Evolutionary conservation across 1,140 invertebrate species (phyloP).

Genomic region (Drosophila erecta): DNA sequence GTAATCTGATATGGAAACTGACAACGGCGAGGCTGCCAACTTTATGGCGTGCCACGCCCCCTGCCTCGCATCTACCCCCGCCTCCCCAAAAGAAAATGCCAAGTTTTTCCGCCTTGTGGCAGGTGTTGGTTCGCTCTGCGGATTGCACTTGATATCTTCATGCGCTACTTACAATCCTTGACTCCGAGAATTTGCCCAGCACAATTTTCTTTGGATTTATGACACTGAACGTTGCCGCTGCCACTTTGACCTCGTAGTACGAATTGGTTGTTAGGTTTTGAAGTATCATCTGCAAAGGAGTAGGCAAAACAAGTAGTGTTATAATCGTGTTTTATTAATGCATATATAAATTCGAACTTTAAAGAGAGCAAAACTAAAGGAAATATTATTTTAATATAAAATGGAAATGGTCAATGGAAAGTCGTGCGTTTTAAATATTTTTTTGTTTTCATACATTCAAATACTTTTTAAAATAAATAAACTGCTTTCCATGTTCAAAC

Average conservation of each 20-base stretch:
- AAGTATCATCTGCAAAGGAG: slow-evolving; percentile 88
- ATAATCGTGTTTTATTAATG: neutral
- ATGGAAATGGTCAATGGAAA: no score
- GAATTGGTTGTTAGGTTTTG: slow-evolving; percentile 91
- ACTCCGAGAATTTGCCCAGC: slow-evolving; percentile 88
- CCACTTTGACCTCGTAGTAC: slow-evolving; percentile 90
- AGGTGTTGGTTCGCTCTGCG: slow-evolving; percentile 23
- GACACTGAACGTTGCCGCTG: slow-evolving; percentile 89
- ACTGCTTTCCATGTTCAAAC: no score
- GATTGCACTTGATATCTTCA: slow-evolving; percentile 35
- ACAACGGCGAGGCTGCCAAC: slow-evolving; percentile 51
- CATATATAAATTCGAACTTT: no score
- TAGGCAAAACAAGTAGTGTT: neutral
- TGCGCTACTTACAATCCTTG: slow-evolving; percentile 86
- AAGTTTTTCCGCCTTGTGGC: slow-evolving; percentile 46
- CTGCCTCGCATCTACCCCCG: slow-evolving; percentile 8
- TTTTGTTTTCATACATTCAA: no score
- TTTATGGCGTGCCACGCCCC: slow-evolving; percentile 56
- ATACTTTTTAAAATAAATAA: no score
- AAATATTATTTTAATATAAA: neutral
- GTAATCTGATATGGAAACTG: slow-evolving; percentile 65
- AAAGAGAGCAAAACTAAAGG: no score
- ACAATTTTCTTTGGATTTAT: slow-evolving; percentile 88
- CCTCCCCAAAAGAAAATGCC: slow-evolving; percentile 40
- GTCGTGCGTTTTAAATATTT: no score